phyloP scores from a whole-genome alignment of 2,888 invertebrate genomes.

The Amaurobius ferox region DNA sequence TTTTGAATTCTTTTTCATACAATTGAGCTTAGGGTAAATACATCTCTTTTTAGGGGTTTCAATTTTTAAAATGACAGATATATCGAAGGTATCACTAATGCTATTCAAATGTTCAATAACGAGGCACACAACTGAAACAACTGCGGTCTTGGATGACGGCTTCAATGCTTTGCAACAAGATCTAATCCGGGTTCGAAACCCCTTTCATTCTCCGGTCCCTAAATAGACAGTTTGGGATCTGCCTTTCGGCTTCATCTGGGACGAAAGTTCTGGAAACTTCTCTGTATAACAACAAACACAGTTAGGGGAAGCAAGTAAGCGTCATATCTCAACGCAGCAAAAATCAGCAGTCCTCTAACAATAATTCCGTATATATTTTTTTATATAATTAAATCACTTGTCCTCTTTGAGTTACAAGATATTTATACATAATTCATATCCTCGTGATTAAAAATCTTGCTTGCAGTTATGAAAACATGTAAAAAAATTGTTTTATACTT shows the following conservation, averaged over 20 bases:
- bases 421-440: slow-evolving; percentile 42
- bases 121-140: slow-evolving; percentile 64
- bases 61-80: slow-evolving; percentile 28
- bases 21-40: slow-evolving; percentile 69
- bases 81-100: slow-evolving; percentile 61
- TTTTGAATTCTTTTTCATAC: slow-evolving; percentile 47
- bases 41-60: slow-evolving; percentile 52
- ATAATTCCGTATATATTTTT: slow-evolving; percentile 37
- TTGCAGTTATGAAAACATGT: slow-evolving; percentile 64
- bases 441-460: slow-evolving; percentile 51
- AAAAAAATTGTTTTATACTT: slow-evolving; percentile 66
- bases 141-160: slow-evolving; percentile 13
- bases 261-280: background rate
- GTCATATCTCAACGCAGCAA: slow-evolving; percentile 60
- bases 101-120: slow-evolving; percentile 65
- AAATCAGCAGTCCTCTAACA: slow-evolving; percentile 69
- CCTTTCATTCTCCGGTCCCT: slow-evolving; percentile 32
- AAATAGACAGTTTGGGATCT: slow-evolving; percentile 36
- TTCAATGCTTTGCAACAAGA: background rate
- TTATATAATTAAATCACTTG: slow-evolving; percentile 43
- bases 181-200: slow-evolving; percentile 22
- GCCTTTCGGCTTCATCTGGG: background rate
- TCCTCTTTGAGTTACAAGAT: slow-evolving; percentile 16
- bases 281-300: slow-evolving; percentile 37
- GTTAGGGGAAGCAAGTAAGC: slow-evolving; percentile 55